These are phyloP conservation scores for Laterallus jamaicensis DNA, from an alignment of 2,113 vertebrate genomes.

Conservation along the genomic window DNA sequence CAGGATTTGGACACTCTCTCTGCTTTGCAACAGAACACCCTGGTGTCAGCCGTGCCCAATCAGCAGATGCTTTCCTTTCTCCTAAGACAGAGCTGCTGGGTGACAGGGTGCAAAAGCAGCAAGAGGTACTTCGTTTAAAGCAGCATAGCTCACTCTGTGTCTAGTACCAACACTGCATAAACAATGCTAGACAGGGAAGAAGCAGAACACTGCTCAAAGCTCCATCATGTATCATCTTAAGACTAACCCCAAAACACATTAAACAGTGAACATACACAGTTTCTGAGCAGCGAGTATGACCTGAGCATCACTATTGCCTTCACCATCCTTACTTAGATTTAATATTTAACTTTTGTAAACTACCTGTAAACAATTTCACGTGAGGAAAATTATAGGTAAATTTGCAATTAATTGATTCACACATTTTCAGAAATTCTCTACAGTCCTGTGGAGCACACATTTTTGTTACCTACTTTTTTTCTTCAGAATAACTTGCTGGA, in stretches of 20 bases:
- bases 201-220: background rate
- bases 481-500: background rate
- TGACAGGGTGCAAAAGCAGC: background rate
- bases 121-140: background rate
- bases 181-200: background rate
- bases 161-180: background rate
- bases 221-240: background rate
- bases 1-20: background rate
- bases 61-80: background rate
- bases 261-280: background rate
- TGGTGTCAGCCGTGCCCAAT: background rate
- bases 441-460: background rate
- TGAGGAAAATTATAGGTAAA: background rate
- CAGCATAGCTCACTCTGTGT: background rate
- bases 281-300: background rate
- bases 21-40: background rate
- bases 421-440: background rate
- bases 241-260: background rate
- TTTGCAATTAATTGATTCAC: background rate
- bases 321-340: background rate
- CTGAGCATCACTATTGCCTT: background rate
- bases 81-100: background rate
- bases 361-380: background rate
- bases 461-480: background rate
- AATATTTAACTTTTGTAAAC: background rate